A percentile compares a stretch with the other conserved stretches of the same genome.
Evolutionary conservation across 1,140 invertebrate species (phyloP).

Genomic region (Phymorhynchus buccinoides): DNA sequence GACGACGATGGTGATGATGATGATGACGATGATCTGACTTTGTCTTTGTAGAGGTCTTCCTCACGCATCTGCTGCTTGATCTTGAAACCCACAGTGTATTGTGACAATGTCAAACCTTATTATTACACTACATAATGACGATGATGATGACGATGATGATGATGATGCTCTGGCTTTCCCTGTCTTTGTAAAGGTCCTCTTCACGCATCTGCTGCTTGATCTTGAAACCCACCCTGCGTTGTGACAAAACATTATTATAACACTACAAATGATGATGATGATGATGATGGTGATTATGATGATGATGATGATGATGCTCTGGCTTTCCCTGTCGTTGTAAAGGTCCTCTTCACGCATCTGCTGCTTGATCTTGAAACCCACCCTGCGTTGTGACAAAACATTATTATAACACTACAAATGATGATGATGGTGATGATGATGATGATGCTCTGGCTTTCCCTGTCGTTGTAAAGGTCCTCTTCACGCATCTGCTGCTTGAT

Average conservation of each 20-base stretch:
- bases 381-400: constrained; percentile 81
- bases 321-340: constrained; percentile 97
- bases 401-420: neutral
- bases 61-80: constrained; percentile 96
- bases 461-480: constrained; percentile 95
- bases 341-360: constrained; percentile 94
- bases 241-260: constrained; percentile 22
- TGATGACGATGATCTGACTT: constrained; percentile 96
- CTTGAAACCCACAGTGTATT: constrained; percentile 93
- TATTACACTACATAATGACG: neutral
- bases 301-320: constrained; percentile 97
- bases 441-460: constrained; percentile 96
- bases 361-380: constrained; percentile 98
- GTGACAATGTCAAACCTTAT: constrained; percentile 8
- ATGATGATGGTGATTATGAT: too few species aligned
- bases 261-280: too few species aligned
- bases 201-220: constrained; percentile 96
- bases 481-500: constrained; percentile 96
- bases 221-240: constrained; percentile 93
- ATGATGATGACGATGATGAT: too few species aligned
- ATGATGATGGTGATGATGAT: too few species aligned
- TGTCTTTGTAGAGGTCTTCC: constrained; percentile 95
- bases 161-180: constrained; percentile 97
- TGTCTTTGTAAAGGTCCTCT: constrained; percentile 95
- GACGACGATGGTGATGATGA: too few species aligned